These are phyloP conservation scores for Polydrusus pterygomalis DNA, from an alignment of 2,888 invertebrate genomes.

Conservation along the genomic window DNA sequence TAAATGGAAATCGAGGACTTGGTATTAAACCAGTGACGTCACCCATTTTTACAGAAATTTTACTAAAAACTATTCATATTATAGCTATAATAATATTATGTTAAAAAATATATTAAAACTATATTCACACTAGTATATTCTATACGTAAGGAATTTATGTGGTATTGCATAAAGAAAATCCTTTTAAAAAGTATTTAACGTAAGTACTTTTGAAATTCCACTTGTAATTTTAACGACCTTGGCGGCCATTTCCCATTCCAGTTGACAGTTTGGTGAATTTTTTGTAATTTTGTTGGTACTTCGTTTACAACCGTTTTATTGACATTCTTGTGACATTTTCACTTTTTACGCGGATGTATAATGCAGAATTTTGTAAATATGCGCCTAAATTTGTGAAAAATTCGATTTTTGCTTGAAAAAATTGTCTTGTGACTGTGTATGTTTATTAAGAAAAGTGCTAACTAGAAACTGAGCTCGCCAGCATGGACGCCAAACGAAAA, in stretches of 20 bases:
- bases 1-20: neutral
- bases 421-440: slow-evolving; percentile 1
- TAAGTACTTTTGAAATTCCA: neutral
- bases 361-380: slow-evolving; percentile 38
- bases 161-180: no score
- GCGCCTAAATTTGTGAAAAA: slow-evolving; percentile 34
- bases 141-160: no score
- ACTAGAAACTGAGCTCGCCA: slow-evolving; percentile 7
- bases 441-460: neutral
- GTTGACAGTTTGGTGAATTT: slow-evolving; percentile 7
- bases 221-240: neutral
- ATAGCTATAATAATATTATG: no score
- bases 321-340: slow-evolving; percentile 36
- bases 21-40: no score
- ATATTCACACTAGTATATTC: no score
- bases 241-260: neutral
- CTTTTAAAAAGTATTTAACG: no score
- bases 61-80: no score
- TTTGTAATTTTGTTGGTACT: neutral
- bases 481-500: slow-evolving; percentile 55
- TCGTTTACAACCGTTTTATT: slow-evolving; percentile 24
- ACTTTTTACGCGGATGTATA: slow-evolving; percentile 6
- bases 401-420: slow-evolving; percentile 16
- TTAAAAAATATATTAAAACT: no score
- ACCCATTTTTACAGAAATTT: no score